Evolutionary conservation across 2,888 invertebrate genomes (phyloP).

Genomic region (Nipponacmea schrenckii): DNA sequence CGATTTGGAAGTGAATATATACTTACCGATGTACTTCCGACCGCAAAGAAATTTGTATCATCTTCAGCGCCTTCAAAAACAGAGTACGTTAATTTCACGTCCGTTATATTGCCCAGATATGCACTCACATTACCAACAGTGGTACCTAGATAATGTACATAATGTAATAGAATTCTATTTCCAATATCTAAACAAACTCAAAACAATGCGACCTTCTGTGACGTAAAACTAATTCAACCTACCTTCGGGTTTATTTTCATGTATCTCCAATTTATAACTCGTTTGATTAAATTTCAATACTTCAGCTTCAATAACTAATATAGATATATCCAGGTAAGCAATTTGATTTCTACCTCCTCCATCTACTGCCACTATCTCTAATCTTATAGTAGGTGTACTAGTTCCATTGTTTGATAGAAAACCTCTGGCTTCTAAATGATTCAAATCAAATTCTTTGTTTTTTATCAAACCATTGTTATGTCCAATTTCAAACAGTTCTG

Average conservation of each 20-base stretch:
- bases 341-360: conserved; percentile 5
- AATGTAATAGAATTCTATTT: neutral
- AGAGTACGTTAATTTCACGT: neutral
- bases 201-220: too few species aligned
- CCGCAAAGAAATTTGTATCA: neutral
- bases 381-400: conserved; percentile 3
- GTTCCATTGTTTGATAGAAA: conserved; percentile 7
- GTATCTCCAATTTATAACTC: conserved; percentile 24
- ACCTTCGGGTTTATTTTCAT: conserved; percentile 29
- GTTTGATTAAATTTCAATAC: conserved; percentile 8
- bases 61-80: neutral
- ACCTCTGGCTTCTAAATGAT: conserved; percentile 15
- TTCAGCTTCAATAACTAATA: conserved; percentile 1
- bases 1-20: too few species aligned
- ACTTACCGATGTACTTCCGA: neutral
- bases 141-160: neutral
- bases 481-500: conserved; percentile 23
- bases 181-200: neutral
- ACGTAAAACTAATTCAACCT: conserved; percentile 2
- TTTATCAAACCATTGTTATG: conserved; percentile 24
- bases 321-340: conserved; percentile 1
- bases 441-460: conserved; percentile 24
- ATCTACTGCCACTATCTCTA: conserved; percentile 12
- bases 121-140: conserved; percentile 8
- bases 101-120: neutral